Evolutionary conservation across 1,140 invertebrate genomes (phyloP), one percentile per base, ranked within the genome.

Genomic region (Lineus longissimus): DNA sequence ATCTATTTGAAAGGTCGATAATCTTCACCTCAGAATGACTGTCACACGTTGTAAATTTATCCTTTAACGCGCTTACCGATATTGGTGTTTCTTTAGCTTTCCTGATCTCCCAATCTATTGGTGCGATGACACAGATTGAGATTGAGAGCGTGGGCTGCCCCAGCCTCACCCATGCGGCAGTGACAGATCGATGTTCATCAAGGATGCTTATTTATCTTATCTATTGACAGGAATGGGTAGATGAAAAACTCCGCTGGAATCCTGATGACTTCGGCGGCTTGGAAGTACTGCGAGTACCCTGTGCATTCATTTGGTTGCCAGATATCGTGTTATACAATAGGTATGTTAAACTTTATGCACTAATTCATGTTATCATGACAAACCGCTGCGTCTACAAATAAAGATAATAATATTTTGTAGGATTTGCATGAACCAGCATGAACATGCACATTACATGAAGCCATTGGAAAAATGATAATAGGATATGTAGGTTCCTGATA

Each of bases 271-370:
- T 78, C 69, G 80, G 77, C 31, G 82, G 82, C 4, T 63, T 87
- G 11, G 76, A 77, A 31, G 82, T 79, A 17, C 78, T 86, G n/a
- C 71, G 84, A 2, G 75, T 87, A 11, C 85, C 85, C 2, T 85
- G 84, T 64, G 77, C 80, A n/a, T 79, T 76, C 59, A 78, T 87
- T 33, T 87, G 86, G 86, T 75, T 84, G 19, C 85, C 85, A 0
- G 85, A 86, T 63, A 86, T 87, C 66, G 84, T 87, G 7, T 75
- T 86, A 0, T 87, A 86, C 69, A 87, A 86, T 71, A 86, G 81
- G 85, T 86, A 74, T 75, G 68, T 33, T 22, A 36, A 36, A 15
- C 25, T 7, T 54, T 9, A 27, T 9, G 25, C 25, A n/a, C 2
- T 57, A 7, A 23, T 57, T 11, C 30, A 31, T n/a, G 47, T 51